A percentile compares a stretch with the other conserved stretches of the same genome.
Evolutionary conservation across 2,888 invertebrate genomes (phyloP).

Genomic region (Carpatolechia fugitivella): DNA sequence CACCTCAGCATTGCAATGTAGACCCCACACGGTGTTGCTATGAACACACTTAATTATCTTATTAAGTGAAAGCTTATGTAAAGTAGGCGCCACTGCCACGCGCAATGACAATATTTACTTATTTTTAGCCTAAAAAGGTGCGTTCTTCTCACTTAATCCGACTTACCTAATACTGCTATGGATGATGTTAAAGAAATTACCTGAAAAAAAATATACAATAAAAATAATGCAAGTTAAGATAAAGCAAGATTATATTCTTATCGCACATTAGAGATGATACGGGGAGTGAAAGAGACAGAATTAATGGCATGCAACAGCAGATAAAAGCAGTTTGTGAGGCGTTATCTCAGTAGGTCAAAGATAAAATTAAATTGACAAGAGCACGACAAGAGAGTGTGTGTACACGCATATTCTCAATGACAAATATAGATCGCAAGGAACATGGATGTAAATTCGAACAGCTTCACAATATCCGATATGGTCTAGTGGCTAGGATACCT

Average conservation of each 20-base stretch:
- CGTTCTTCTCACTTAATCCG: background rate
- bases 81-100: background rate
- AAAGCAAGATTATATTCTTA: background rate
- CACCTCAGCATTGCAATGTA: too few relatives aligned
- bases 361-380: conserved; percentile 31
- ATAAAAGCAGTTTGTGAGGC: conserved; percentile 18
- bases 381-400: conserved; percentile 9
- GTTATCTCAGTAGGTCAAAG: conserved; percentile 40
- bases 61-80: background rate
- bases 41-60: background rate
- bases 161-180: conserved; percentile 1
- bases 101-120: background rate
- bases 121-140: background rate
- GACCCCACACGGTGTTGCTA: too few relatives aligned
- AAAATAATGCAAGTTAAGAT: too few relatives aligned
- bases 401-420: background rate
- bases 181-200: background rate
- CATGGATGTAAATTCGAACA: background rate
- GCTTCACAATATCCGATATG: conserved; percentile 67
- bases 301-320: background rate
- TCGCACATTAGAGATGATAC: background rate
- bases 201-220: background rate
- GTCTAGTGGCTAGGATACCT: conserved; percentile 82
- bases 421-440: background rate
- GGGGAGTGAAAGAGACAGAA: background rate